Evolutionary conservation across 2,797 vertebrate genomes (phyloP), one percentile per base, ranked within the genome.

Genomic region (Ambastaia sidthimunki): DNA sequence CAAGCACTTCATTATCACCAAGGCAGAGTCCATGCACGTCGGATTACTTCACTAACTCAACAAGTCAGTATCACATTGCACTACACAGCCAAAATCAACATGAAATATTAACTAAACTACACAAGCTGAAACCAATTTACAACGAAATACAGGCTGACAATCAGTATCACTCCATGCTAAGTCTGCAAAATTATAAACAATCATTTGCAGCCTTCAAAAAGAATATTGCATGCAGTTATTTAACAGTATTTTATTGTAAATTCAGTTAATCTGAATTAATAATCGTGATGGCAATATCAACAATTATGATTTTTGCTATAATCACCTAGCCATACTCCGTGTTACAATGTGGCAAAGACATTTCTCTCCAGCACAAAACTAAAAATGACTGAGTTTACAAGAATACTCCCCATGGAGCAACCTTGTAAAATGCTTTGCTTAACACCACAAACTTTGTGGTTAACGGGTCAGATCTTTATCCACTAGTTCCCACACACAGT

Each of bases 331-430:
- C 9, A n/a, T n/a, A 71, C 57, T 13, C 19, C 67, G 63, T 63
- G 55, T 67, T 37, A n/a, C 18, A 60, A 69, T 4, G 25, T 12
- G 34, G 12, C 16, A 31, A 5, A 62, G 0, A 67, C 34, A 25
- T 67, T n/a, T 55, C 21, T 44, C 1, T 0, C 2, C 31, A 55
- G 19, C 10, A 48, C 44, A 41, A 70, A 52, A 23, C n/a, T 3
- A 41, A 52, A 37, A 2, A 9, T 7, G 7, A 31, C 4, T 11
- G 59, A 18, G 4, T 21, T 37, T 18, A 25, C 18, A 68, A 4
- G 4, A 77, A 60, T 41, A 68, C 55, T 76, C 71, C 31, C 0
- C n/a, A 70, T 15, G 80, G 28, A 82, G 82, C 16, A 57, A 55
- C 31, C 50, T 13, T 19, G 31, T 78, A 71, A 78, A 57, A 62